Evolutionary conservation across 2,888 invertebrate genomes (phyloP).

Genomic region (Holacanthella duospinosa): DNA sequence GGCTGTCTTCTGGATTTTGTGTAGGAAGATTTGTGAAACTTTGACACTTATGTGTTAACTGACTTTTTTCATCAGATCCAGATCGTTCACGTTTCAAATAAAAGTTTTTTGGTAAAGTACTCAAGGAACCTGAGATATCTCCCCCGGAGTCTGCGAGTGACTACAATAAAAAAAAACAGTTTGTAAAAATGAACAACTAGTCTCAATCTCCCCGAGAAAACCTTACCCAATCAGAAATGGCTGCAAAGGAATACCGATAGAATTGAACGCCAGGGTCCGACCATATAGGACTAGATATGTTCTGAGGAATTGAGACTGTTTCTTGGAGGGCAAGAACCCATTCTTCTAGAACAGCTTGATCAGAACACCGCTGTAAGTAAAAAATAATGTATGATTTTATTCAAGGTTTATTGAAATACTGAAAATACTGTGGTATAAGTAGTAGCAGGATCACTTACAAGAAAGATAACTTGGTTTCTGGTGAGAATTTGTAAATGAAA

Average conservation of each 20-base stretch:
- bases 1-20: neutral
- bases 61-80: neutral
- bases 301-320: conserved; percentile 38
- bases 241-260: conserved; percentile 25
- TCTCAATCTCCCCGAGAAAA: neutral
- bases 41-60: conserved; percentile 30
- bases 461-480: conserved; percentile 34
- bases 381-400: neutral
- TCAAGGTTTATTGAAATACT: too few relatives aligned
- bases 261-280: conserved; percentile 28
- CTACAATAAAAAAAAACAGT: conserved; percentile 19
- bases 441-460: conserved; percentile 21
- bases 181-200: conserved; percentile 9
- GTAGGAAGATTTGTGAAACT: conserved; percentile 28
- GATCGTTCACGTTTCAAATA: conserved; percentile 22
- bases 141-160: conserved; percentile 26
- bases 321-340: conserved; percentile 48
- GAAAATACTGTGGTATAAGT: neutral
- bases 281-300: conserved; percentile 23
- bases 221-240: conserved; percentile 26
- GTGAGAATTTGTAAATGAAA: conserved; percentile 34
- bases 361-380: conserved; percentile 44
- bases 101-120: conserved; percentile 26
- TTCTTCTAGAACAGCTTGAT: conserved; percentile 44
- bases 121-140: conserved; percentile 24